Conservation (phyloP, 2,888 invertebrate species). For the Scaptodrosophila latifasciaeformis region DNA sequence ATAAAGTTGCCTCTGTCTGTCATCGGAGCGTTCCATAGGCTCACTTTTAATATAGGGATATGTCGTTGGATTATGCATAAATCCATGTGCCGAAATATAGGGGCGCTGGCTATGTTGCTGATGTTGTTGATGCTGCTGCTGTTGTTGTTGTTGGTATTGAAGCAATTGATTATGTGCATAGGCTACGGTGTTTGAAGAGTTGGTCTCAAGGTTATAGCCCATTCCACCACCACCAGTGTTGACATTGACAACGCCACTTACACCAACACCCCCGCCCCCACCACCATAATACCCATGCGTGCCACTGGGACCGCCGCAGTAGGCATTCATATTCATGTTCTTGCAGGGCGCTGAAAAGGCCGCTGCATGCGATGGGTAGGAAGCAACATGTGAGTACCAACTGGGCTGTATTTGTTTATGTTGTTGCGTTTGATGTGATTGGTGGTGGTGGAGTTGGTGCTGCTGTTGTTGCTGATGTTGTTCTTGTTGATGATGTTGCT, state of each 20-base stretch:
- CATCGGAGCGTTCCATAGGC: conserved; percentile 51
- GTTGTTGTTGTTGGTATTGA: conserved; percentile 60
- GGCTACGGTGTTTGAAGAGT: conserved; percentile 42
- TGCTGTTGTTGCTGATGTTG: conserved; percentile 34
- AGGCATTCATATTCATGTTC: conserved; percentile 27
- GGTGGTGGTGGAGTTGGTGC: conserved; percentile 11
- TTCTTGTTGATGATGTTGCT: conserved; percentile 21
- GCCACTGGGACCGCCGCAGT: conserved; percentile 28
- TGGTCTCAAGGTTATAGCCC: conserved; percentile 62
- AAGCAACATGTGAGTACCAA: conserved; percentile 70
- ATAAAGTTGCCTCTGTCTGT: conserved; percentile 43
- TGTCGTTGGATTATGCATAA: conserved; percentile 40
- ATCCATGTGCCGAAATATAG: conserved; percentile 41
- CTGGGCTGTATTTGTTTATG: conserved; percentile 36
- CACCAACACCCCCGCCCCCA: not conserved
- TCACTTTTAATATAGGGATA: conserved; percentile 67
- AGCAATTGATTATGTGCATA: conserved; percentile 66
- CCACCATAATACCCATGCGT: conserved; percentile 44
- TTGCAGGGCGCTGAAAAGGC: conserved; percentile 41
- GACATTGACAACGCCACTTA: not conserved
- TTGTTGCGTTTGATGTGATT: conserved; percentile 28
- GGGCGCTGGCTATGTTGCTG: conserved; percentile 50
- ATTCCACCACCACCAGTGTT: conserved; percentile 8
- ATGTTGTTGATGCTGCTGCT: conserved; percentile 27
- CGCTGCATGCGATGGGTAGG: conserved; percentile 46